Conservation (phyloP, 2,888 invertebrate species). For the Lithosia quadra region DNA sequence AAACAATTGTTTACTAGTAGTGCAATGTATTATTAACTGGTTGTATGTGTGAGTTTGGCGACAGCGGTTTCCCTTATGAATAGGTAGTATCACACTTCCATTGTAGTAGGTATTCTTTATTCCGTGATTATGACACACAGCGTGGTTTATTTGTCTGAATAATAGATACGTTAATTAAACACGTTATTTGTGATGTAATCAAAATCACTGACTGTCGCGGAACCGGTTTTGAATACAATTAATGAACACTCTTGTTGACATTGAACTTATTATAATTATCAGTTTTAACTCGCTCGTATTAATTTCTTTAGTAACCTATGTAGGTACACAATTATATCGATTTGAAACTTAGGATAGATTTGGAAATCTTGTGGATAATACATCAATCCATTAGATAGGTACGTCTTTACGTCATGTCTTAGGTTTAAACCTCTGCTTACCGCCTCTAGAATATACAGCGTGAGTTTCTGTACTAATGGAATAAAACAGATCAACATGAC, state of each 20-base stretch:
- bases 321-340: too few species aligned
- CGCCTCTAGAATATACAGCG: not conserved
- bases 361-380: too few species aligned
- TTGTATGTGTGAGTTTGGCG: too few species aligned
- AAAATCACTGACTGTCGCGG: not conserved
- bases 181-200: not conserved
- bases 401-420: not conserved
- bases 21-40: too few species aligned
- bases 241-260: not conserved
- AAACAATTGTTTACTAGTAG: too few species aligned
- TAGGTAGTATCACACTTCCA: too few species aligned
- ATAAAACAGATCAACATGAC: too few species aligned
- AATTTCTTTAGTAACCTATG: not conserved
- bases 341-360: too few species aligned
- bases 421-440: not conserved
- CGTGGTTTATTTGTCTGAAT: constrained; percentile 2
- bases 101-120: too few species aligned
- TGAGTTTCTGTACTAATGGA: too few species aligned
- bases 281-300: not conserved
- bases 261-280: constrained; percentile 4
- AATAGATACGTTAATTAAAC: constrained; percentile 1
- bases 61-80: too few species aligned
- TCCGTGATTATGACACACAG: not conserved
- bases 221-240: not conserved
- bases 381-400: too few species aligned